Evolutionary conservation across 2,797 vertebrate genomes (phyloP), one percentile per base, ranked within the genome.

Genomic region (Melanotaenia parkinsoni): DNA sequence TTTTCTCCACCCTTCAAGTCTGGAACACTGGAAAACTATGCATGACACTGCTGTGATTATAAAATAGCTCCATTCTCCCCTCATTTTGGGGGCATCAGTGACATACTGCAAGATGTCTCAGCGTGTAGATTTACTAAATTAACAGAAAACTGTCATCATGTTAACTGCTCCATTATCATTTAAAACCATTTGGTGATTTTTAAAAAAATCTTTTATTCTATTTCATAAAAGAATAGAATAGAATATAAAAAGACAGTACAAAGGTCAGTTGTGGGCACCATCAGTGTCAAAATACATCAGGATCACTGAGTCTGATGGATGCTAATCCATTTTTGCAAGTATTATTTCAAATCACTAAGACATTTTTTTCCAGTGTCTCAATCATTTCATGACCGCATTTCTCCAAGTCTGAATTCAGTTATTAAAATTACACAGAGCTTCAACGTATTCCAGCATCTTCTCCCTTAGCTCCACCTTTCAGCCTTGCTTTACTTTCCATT

Each of bases 401-500:
- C 63, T 82, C 51, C 73, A 47, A 62, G n/a, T 35, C 28, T 57
- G 47, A 57, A 32, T 6, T 24, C 33, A 38, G 85, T 56, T 45
- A 56, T 81, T 63, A 47, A 78, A 77, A 83, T 84, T 60, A 58
- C 57, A 61, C 70, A 1, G 28, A 75, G 67, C 40, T 72, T 67
- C 58, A 32, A n/a, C 45, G 26, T 65, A 38, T 79, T 72, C 8
- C 22, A 54, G 38, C 18, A n/a, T 57, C 79, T 45, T 64, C 56
- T 26, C 77, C 62, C 69, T 81, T 67, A 61, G 13, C 65, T 76
- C 58, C 61, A 24, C 38, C 75, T 68, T 67, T 83, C 58, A 72
- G 63, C 32, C 40, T 54, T 63, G 38, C 53, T 80, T 79, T 78
- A 78, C 67, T 86, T 80, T 88, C 83, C 80, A 70, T 87, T 88